phyloP scores from a whole-genome alignment of 2,113 vertebrate species.

The Syngnathus scovelli region DNA sequence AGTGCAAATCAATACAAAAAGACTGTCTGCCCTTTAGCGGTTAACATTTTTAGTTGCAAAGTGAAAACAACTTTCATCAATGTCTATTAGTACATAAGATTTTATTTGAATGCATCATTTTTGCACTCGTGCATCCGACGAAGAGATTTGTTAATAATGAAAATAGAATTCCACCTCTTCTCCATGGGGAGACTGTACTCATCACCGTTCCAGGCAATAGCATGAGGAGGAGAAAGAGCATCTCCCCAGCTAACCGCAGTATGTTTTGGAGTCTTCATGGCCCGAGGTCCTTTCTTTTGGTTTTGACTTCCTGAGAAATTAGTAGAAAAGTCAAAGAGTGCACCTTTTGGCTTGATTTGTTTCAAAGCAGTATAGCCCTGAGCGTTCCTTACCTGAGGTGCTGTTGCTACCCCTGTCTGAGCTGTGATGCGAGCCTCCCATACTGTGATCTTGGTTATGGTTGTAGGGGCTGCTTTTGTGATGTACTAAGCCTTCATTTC shows the following conservation, averaged over 20 bases:
- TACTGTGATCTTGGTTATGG: slow-evolving; percentile 81
- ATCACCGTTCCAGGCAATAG: slow-evolving; percentile 78
- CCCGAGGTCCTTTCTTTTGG: slow-evolving; percentile 82
- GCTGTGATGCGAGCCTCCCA: slow-evolving; percentile 86
- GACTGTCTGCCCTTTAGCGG: not conserved
- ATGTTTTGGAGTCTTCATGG: slow-evolving; percentile 82
- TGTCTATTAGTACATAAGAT: too few relatives aligned
- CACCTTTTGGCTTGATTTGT: slow-evolving; percentile 16
- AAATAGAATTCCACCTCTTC: slow-evolving; percentile 67
- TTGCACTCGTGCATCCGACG: not conserved
- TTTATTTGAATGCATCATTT: not conserved
- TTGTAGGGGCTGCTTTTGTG: slow-evolving; percentile 81
- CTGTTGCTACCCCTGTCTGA: slow-evolving; percentile 86
- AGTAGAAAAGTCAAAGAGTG: slow-evolving; percentile 11
- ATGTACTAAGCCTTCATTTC: slow-evolving; percentile 73
- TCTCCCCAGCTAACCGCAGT: slow-evolving; percentile 85
- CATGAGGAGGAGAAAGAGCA: slow-evolving; percentile 77
- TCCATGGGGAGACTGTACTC: slow-evolving; percentile 81
- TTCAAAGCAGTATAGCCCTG: slow-evolving; percentile 10
- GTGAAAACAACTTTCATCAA: too few relatives aligned
- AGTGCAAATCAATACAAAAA: not conserved
- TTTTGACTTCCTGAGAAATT: slow-evolving; percentile 81
- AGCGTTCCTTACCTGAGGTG: slow-evolving; percentile 77
- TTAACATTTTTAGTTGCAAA: not conserved
- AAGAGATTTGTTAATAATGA: not conserved